A percentile compares a stretch with the other conserved stretches of the same genome.
These are phyloP conservation scores for Cinclus mexicanus DNA, from an alignment of 2,113 vertebrate genomes.

Conservation along the genomic window DNA sequence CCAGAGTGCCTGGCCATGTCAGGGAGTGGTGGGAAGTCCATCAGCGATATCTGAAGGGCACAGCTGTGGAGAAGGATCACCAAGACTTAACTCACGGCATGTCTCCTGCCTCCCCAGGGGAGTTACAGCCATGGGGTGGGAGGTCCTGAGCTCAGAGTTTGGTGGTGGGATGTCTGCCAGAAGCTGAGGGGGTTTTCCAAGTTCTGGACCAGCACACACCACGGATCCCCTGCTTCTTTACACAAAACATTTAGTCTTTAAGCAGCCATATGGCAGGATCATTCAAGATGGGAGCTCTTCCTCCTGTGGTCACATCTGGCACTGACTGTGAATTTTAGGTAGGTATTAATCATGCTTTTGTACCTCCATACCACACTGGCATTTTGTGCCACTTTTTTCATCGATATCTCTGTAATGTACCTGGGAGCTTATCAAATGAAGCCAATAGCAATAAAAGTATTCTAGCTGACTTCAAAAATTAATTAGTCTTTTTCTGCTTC, in stretches of 20 bases:
- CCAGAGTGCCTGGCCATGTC: background rate
- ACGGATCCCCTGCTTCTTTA: background rate
- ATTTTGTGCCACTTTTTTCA: background rate
- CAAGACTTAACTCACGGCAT: rapidly evolving
- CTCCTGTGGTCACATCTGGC: background rate
- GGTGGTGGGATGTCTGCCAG: background rate
- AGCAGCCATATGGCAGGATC: background rate
- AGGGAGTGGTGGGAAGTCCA: background rate
- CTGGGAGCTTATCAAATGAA: background rate
- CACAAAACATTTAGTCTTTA: background rate
- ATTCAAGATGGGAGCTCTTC: background rate
- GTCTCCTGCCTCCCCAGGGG: background rate
- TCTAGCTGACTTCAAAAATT: background rate
- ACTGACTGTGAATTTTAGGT: background rate
- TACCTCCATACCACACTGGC: background rate
- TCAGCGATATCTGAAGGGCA: background rate
- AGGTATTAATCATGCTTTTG: background rate
- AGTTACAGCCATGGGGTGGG: background rate
- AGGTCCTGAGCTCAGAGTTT: background rate
- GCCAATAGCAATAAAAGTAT: background rate
- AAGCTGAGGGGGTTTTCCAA: background rate
- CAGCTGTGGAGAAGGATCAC: background rate
- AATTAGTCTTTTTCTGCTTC: background rate
- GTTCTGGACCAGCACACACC: background rate
- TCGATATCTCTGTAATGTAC: background rate